Conservation (phyloP, 2,888 invertebrate species). For the Cheiracanthium punctorium region DNA sequence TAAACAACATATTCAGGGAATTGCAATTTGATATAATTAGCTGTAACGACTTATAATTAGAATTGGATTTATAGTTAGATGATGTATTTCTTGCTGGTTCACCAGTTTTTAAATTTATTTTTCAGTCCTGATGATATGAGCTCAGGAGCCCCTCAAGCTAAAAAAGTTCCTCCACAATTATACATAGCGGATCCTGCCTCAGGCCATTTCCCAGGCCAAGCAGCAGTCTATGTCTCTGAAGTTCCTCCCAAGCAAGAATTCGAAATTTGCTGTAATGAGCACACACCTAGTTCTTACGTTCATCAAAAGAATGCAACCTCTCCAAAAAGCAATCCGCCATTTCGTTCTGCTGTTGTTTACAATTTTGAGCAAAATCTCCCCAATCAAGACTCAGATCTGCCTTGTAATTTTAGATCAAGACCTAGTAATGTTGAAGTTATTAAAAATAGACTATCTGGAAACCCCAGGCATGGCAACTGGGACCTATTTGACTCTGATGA, state of each 20-base stretch:
- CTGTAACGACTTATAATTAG: too few relatives aligned
- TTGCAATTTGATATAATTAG: too few relatives aligned
- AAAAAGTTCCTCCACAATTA: slow-evolving; percentile 47
- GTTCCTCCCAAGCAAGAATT: slow-evolving; percentile 57
- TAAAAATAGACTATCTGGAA: slow-evolving; percentile 47
- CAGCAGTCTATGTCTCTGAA: slow-evolving; percentile 62
- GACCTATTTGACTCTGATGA: slow-evolving; percentile 59
- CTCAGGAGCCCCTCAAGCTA: slow-evolving; percentile 57
- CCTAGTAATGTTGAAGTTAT: slow-evolving; percentile 60
- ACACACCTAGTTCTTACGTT: slow-evolving; percentile 32
- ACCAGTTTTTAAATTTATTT: too few relatives aligned
- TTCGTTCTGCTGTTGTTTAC: slow-evolving; percentile 41
- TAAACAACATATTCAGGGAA: too few relatives aligned
- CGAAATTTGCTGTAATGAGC: slow-evolving; percentile 48
- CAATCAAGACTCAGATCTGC: slow-evolving; percentile 21
- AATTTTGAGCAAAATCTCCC: slow-evolving; percentile 36
- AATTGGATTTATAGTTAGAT: too few relatives aligned
- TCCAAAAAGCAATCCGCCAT: slow-evolving; percentile 22
- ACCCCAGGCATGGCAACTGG: slow-evolving; percentile 47
- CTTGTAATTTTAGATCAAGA: slow-evolving; percentile 30
- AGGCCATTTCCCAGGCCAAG: slow-evolving; percentile 49
- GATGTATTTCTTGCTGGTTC: too few relatives aligned
- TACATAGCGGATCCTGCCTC: slow-evolving; percentile 44
- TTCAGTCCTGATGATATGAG: slow-evolving; percentile 52
- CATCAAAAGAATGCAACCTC: slow-evolving; percentile 36